Conservation (phyloP, 2,888 invertebrate genomes). For the Leucophenga maculata region DNA sequence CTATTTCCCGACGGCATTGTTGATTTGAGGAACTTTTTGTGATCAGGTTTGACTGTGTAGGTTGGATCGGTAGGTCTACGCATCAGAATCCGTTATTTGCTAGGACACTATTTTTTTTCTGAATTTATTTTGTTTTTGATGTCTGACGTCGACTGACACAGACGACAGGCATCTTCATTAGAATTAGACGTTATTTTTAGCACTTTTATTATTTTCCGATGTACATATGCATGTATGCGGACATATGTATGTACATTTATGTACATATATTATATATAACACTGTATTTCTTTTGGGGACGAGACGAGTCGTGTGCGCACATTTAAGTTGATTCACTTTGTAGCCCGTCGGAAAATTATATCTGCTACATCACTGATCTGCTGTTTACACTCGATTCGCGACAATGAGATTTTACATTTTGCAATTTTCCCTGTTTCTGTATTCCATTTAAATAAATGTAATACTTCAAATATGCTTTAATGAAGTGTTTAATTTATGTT, state of each 20-base stretch:
- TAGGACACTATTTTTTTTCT: too few relatives aligned
- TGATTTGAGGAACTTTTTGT: too few relatives aligned
- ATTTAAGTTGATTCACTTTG: not conserved
- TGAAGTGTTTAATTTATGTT: slow-evolving; percentile 41
- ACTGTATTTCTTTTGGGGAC: not conserved
- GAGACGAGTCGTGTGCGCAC: not conserved
- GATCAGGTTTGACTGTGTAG: too few relatives aligned
- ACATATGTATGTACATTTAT: not conserved
- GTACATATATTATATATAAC: not conserved
- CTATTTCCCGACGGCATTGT: slow-evolving; percentile 37
- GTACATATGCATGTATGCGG: not conserved
- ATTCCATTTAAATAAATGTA: not conserved
- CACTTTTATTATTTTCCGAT: slow-evolving; percentile 40
- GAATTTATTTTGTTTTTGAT: not conserved
- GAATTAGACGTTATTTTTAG: slow-evolving; percentile 42
- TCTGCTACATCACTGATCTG: not conserved
- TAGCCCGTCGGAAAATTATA: not conserved
- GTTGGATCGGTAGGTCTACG: too few relatives aligned
- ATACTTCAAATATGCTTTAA: not conserved
- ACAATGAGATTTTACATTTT: slow-evolving; percentile 15
- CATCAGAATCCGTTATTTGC: too few relatives aligned
- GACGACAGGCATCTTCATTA: slow-evolving; percentile 30
- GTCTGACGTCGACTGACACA: not conserved
- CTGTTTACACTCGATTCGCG: slow-evolving; percentile 10
- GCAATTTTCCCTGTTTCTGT: not conserved